phyloP scores from a whole-genome alignment of 2,888 invertebrate species.

The Octonoba sinensis region DNA sequence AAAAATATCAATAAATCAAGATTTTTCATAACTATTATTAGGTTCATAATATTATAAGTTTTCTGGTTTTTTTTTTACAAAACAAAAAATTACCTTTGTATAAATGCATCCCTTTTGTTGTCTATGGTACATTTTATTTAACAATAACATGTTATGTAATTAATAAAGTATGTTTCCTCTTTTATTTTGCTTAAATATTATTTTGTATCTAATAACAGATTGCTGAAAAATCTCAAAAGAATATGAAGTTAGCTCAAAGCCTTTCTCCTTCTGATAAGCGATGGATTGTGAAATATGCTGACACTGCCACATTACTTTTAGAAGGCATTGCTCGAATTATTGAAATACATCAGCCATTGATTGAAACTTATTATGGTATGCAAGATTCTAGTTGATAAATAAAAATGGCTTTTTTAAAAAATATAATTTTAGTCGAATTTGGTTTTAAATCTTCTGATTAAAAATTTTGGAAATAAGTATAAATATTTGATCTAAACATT shows the following conservation, averaged over 20 bases:
- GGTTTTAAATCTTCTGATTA: conserved; percentile 3
- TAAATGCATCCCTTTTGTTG: no score
- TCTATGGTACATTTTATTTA: no score
- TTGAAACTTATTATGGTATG: conserved; percentile 87
- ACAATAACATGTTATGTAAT: no score
- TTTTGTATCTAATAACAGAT: conserved; percentile 68
- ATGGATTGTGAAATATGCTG: conserved; percentile 84
- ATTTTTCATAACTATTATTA: no score
- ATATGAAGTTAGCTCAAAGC: conserved; percentile 78
- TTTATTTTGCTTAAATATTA: conserved; percentile 3
- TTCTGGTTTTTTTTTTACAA: no score
- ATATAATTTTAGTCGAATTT: background rate
- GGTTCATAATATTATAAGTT: no score
- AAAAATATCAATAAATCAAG: no score
- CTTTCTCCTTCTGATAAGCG: conserved; percentile 79
- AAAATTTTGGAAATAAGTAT: conserved; percentile 4
- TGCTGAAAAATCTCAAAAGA: conserved; percentile 79
- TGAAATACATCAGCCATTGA: conserved; percentile 88
- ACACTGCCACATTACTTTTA: conserved; percentile 85
- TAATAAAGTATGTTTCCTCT: no score
- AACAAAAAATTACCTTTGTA: no score
- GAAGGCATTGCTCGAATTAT: conserved; percentile 87
- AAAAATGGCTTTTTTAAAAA: no score
- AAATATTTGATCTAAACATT: background rate
- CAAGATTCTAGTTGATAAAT: background rate